These are phyloP conservation scores for Pseudomyrmex concolor DNA, from an alignment of 1,140 invertebrate species.

Conservation along the genomic window DNA sequence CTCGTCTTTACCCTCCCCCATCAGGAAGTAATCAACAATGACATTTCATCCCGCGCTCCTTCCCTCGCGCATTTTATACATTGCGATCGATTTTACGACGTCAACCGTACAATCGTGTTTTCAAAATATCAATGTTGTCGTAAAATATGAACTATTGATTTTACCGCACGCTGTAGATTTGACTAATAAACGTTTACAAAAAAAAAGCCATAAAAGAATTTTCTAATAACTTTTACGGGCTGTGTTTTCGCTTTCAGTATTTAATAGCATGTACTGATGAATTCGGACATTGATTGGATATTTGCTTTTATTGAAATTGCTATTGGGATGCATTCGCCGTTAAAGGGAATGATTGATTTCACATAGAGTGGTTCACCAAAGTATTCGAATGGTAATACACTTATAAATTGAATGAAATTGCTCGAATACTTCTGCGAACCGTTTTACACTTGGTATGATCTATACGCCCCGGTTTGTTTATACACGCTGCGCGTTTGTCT, in stretches of 20 bases:
- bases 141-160: constrained; percentile 38
- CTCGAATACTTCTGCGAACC: constrained; percentile 25
- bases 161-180: constrained; percentile 10
- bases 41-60: constrained; percentile 63
- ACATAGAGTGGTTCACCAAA: constrained; percentile 44
- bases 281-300: constrained; percentile 52
- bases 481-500: background rate
- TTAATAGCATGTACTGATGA: constrained; percentile 37
- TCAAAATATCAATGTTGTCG: constrained; percentile 10
- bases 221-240: constrained; percentile 46
- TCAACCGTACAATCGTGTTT: constrained; percentile 22
- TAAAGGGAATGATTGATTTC: constrained; percentile 58
- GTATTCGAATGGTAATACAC: constrained; percentile 37
- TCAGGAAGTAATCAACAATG: constrained; percentile 65
- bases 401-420: constrained; percentile 43
- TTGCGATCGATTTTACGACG: constrained; percentile 62
- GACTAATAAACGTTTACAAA: constrained; percentile 49
- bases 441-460: constrained; percentile 25
- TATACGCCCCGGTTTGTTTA: background rate
- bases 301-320: constrained; percentile 57
- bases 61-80: constrained; percentile 59
- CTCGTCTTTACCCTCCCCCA: constrained; percentile 35
- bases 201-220: constrained; percentile 32
- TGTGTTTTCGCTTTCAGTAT: constrained; percentile 33
- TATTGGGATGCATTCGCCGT: constrained; percentile 43